phyloP scores from a whole-genome alignment of 2,888 invertebrate species.

The Tetranychus truncatus region DNA sequence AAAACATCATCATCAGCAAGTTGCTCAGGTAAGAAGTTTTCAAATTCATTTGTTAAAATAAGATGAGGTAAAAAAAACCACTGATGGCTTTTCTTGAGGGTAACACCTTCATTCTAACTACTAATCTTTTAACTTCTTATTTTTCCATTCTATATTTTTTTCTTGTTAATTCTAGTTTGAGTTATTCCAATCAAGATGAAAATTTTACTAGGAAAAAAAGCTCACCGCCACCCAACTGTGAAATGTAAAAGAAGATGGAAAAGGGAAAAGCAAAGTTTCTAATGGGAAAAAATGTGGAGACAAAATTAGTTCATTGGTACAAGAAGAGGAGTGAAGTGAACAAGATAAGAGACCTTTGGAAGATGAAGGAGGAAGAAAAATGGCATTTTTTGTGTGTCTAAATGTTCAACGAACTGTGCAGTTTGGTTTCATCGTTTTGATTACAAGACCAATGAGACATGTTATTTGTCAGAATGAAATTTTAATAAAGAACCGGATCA shows the following conservation, averaged over 20 bases:
- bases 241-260: not conserved
- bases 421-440: not conserved
- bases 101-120: not conserved
- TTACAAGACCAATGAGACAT: not conserved
- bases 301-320: not conserved
- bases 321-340: not conserved
- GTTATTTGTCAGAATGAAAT: not conserved
- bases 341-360: not conserved
- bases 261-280: not conserved
- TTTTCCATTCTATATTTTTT: not conserved
- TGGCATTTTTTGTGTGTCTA: not conserved
- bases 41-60: not conserved
- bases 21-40: not conserved
- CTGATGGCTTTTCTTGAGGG: not conserved
- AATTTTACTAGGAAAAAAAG: not conserved
- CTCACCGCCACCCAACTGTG: not conserved
- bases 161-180: not conserved
- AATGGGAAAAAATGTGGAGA: not conserved
- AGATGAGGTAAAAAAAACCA: not conserved
- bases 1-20: not conserved
- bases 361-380: not conserved
- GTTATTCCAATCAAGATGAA: not conserved
- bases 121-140: not conserved
- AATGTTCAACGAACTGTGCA: not conserved
- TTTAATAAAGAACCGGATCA: not conserved